These are phyloP conservation scores for Blastobasis adustella DNA, from an alignment of 2,888 invertebrate genomes.

Conservation along the genomic window DNA sequence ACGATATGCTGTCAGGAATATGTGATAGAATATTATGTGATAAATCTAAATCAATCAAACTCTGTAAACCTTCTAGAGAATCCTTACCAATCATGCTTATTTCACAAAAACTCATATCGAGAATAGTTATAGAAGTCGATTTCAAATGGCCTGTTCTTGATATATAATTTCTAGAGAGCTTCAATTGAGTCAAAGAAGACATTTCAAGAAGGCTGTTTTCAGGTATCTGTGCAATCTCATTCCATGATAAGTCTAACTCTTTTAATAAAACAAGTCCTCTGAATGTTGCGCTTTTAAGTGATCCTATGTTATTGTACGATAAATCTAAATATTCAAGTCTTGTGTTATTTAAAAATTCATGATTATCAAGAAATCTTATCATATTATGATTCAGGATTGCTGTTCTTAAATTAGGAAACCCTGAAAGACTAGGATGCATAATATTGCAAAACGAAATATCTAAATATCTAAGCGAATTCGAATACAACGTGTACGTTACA, in stretches of 20 bases:
- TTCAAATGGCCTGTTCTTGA: conserved; percentile 72
- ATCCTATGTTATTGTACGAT: conserved; percentile 78
- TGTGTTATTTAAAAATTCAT: conserved; percentile 77
- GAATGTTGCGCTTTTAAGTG: conserved; percentile 77
- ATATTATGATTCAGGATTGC: conserved; percentile 78
- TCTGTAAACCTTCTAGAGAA: conserved; percentile 74
- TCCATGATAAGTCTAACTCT: conserved; percentile 80
- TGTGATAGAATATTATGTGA: conserved; percentile 78
- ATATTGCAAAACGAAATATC: conserved; percentile 79
- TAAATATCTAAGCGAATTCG: conserved; percentile 68
- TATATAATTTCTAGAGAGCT: conserved; percentile 79
- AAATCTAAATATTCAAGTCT: conserved; percentile 77
- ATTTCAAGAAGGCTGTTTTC: conserved; percentile 76
- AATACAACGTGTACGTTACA: conserved; percentile 50
- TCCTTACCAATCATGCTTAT: conserved; percentile 73
- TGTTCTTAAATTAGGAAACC: conserved; percentile 75
- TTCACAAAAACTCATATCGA: conserved; percentile 81
- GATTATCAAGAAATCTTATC: conserved; percentile 71
- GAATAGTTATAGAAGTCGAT: conserved; percentile 70
- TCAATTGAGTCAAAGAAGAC: conserved; percentile 74
- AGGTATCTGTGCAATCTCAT: conserved; percentile 77
- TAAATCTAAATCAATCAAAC: conserved; percentile 76
- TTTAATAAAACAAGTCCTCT: conserved; percentile 72
- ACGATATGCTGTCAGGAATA: conserved; percentile 77
- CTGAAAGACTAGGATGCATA: conserved; percentile 73